A percentile compares a stretch with the other conserved stretches of the same genome.
Evolutionary conservation across 2,113 vertebrate genomes (phyloP).

Genomic region (Chitala chitala): DNA sequence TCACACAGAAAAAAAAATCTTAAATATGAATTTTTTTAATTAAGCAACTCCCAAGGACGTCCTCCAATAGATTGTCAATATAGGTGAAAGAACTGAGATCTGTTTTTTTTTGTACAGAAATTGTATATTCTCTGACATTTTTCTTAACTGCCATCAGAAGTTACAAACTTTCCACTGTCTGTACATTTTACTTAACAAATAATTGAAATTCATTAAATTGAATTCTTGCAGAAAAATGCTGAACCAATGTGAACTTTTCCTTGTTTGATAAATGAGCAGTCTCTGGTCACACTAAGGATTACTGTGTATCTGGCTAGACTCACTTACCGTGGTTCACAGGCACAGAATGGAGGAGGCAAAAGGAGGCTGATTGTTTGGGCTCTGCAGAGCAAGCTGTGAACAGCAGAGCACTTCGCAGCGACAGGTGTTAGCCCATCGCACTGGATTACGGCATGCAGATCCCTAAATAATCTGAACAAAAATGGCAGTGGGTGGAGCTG

Average conservation of each 20-base stretch:
- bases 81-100: too few species aligned
- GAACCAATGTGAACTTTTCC: not conserved
- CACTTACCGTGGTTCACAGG: conserved; percentile 2
- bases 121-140: not conserved
- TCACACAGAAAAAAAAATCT: too few species aligned
- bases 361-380: not conserved
- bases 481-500: conserved; percentile 23
- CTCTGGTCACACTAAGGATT: too few species aligned
- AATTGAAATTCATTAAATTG: not conserved
- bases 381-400: conserved; percentile 38
- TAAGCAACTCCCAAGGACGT: too few species aligned
- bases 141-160: too few species aligned
- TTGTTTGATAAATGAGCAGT: not conserved
- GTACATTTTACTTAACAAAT: too few species aligned
- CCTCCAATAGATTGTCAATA: too few species aligned
- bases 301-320: not conserved
- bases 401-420: conserved; percentile 62
- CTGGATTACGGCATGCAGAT: conserved; percentile 69
- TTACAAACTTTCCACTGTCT: not conserved
- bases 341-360: not conserved
- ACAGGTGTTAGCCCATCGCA: conserved; percentile 79
- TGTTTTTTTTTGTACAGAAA: too few species aligned
- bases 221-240: not conserved
- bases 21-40: too few species aligned
- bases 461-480: conserved; percentile 67